Percentiles rank a stretch among this genome's conserved stretches.
Evolutionary conservation across 1,140 invertebrate genomes (phyloP).

Genomic region (Anadara kagoshimensis): DNA sequence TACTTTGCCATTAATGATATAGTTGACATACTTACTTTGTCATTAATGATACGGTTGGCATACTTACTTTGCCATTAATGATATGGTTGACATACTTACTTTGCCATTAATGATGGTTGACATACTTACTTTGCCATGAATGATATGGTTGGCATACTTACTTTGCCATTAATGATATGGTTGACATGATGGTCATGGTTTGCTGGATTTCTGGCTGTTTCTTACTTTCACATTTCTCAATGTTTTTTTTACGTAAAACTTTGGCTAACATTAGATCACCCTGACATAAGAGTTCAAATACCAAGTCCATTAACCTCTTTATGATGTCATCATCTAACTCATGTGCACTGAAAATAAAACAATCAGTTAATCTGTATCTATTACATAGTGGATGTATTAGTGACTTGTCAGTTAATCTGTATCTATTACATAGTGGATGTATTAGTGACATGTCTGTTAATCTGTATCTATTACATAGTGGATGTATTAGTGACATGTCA

Average conservation of each 20-base stretch:
- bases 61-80: constrained; percentile 54
- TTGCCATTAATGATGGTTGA: constrained; percentile 59
- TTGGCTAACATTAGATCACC: constrained; percentile 92
- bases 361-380: not conserved
- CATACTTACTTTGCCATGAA: not conserved
- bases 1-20: too few relatives aligned
- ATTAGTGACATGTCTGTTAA: too few relatives aligned
- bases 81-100: constrained; percentile 59
- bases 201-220: constrained; percentile 18
- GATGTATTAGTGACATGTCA: too few relatives aligned
- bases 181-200: constrained; percentile 48
- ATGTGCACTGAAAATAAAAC: constrained; percentile 80
- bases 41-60: too few relatives aligned
- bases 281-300: constrained; percentile 89
- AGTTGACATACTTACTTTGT: constrained; percentile 1
- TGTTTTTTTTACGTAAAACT: constrained; percentile 89
- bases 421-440: too few relatives aligned
- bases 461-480: too few relatives aligned
- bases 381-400: too few relatives aligned
- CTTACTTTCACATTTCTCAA: constrained; percentile 86
- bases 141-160: constrained; percentile 20
- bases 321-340: constrained; percentile 83
- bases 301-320: constrained; percentile 86
- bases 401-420: too few relatives aligned
- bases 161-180: constrained; percentile 58